Conservation (phyloP, 2,113 vertebrate genomes). For the Saccopteryx bilineata region DNA sequence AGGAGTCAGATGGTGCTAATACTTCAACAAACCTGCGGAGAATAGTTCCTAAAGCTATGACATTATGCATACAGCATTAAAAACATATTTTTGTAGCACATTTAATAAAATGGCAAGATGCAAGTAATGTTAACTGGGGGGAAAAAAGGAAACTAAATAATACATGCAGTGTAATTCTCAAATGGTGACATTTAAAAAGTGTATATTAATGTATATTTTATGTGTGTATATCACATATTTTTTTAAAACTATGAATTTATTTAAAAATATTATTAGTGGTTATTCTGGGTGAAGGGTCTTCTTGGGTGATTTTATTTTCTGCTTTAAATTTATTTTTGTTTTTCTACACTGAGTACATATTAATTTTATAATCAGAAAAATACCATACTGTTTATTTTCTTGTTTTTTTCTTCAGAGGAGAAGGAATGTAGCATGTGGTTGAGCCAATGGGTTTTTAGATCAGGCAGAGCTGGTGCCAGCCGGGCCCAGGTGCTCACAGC, state of each 20-base stretch:
- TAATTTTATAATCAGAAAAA: conserved; percentile 53
- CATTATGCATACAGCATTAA: not conserved
- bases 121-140: not conserved
- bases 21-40: not conserved
- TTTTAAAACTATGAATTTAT: conserved; percentile 24
- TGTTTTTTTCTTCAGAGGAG: too few species aligned
- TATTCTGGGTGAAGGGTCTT: conserved; percentile 17
- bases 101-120: conserved; percentile 35
- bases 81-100: not conserved
- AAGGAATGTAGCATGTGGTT: too few species aligned
- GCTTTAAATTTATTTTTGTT: conserved; percentile 1
- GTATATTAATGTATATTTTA: not conserved
- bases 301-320: conserved; percentile 1
- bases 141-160: not conserved
- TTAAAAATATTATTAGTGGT: not conserved
- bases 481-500: too few species aligned
- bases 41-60: not conserved
- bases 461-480: too few species aligned
- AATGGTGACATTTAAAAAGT: not conserved
- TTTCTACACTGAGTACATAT: not conserved
- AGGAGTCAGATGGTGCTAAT: not conserved
- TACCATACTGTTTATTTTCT: not conserved
- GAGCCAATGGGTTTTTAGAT: too few species aligned
- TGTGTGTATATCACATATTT: not conserved
- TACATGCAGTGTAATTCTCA: not conserved